Evolutionary conservation across 2,888 invertebrate genomes (phyloP), one percentile per base, ranked within the genome.

Genomic region (Hypselothyrea guttata): DNA sequence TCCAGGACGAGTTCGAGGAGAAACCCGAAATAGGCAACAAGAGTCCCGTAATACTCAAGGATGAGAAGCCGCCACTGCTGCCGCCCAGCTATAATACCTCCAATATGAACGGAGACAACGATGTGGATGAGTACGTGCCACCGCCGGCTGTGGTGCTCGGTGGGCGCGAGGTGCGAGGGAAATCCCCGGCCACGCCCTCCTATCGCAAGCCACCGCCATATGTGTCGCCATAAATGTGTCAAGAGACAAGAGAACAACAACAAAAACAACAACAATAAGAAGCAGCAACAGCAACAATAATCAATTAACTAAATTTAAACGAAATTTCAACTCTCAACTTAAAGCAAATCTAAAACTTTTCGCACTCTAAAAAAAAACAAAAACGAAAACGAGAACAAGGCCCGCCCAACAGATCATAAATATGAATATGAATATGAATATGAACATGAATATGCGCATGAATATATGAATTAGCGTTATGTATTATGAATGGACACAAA

Each of bases 181-280:
- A 94, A 94, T 83, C 92, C 74, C 96, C 96, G 51, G 96, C 96
- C 60, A 95, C 96, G 44, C 96, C 97, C 64, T 96, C 96, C 79
- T 97, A 97, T 92, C 94, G 97, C 88, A 96, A 97, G 91, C 98
- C 98, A 46, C 98, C 98, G 63, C 98, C 98, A 33, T 98, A 98
- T 91, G 98, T 98, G 85, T 98, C 98, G 81, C 98, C 98, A 91
- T 98, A 98, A 97, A 84, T 82, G 73, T 75, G 66, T 75, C 66
- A 68, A 73, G 49, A 30, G n/a, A 12, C 42, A 62, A 16, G 18
- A 30, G 1, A 48, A n/a, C 7, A 63, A 3, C 34, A 41, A 33
- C 46, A 49, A 38, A 35, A 59, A 53, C 44, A 70, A 28, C 53
- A 55, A 58, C 40, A 47, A 64, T 51, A 59, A 68, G 54, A 79